Percentiles rank a stretch among this genome's conserved stretches.
phyloP scores from a whole-genome alignment of 2,888 invertebrate species.

The Autographa pulchrina region DNA sequence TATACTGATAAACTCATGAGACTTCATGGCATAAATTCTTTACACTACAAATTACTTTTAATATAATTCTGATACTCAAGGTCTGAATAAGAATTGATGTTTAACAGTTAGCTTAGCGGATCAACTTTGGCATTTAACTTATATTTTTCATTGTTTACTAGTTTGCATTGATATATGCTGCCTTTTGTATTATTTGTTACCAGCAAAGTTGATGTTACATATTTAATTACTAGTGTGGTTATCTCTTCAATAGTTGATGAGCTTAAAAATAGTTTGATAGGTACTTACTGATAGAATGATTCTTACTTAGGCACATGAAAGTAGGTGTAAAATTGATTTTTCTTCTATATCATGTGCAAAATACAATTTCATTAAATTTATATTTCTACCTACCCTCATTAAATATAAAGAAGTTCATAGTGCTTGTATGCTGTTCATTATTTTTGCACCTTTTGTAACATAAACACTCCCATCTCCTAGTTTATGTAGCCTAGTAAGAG shows the following conservation, averaged over 20 bases:
- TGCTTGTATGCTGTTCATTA: neutral
- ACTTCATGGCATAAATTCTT: conserved; percentile 12
- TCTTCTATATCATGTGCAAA: neutral
- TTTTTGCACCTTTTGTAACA: neutral
- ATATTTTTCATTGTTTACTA: conserved; percentile 7
- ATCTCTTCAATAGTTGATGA: neutral
- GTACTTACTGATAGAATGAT: too few species aligned
- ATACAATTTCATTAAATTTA: neutral
- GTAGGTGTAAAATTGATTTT: neutral
- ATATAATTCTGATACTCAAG: conserved; percentile 32
- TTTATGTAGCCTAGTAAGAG: neutral
- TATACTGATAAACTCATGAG: conserved; percentile 3
- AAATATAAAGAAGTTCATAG: too few species aligned
- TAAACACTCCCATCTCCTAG: neutral
- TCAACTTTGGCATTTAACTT: conserved; percentile 41
- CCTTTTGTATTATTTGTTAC: neutral
- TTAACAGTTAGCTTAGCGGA: conserved; percentile 12
- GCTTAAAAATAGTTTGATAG: neutral
- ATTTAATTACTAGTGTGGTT: neutral
- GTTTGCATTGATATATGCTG: neutral
- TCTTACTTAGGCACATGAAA: neutral
- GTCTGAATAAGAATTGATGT: conserved; percentile 34
- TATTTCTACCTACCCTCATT: neutral
- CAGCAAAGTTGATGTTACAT: neutral
- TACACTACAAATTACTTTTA: conserved; percentile 23